Conservation (phyloP, 2,888 invertebrate genomes). For the Lithophane ornitopus region DNA sequence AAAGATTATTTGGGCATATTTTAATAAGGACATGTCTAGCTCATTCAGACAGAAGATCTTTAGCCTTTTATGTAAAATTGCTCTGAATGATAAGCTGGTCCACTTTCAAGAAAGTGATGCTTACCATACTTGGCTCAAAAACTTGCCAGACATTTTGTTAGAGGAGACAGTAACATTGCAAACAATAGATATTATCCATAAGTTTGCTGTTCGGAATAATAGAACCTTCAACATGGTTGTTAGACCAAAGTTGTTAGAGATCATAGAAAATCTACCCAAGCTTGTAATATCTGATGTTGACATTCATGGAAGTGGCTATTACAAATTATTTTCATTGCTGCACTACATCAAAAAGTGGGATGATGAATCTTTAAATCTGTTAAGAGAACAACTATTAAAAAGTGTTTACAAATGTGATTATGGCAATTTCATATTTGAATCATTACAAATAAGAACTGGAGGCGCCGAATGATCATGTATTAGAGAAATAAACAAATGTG, state of each 20-base stretch:
- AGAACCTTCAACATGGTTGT: constrained; percentile 87
- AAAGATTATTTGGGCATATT: constrained; percentile 84
- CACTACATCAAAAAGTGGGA: constrained; percentile 89
- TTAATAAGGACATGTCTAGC: constrained; percentile 74
- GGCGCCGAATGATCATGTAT: constrained; percentile 51
- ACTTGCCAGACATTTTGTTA: constrained; percentile 90
- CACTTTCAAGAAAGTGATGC: constrained; percentile 81
- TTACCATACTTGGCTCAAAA: constrained; percentile 89
- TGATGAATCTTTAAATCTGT: constrained; percentile 80
- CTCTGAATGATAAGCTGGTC: constrained; percentile 81
- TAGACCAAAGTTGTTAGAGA: constrained; percentile 80
- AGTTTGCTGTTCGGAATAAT: constrained; percentile 90
- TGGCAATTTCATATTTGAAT: constrained; percentile 84
- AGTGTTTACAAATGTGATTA: constrained; percentile 79
- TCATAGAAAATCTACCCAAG: constrained; percentile 86
- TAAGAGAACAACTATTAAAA: constrained; percentile 82
- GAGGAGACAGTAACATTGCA: constrained; percentile 85
- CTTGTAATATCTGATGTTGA: constrained; percentile 81
- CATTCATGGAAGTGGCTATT: constrained; percentile 83
- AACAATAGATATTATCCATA: constrained; percentile 90
- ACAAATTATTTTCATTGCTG: constrained; percentile 89
- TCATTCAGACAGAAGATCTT: constrained; percentile 83
- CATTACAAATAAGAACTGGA: constrained; percentile 80
- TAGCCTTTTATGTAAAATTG: constrained; percentile 84
- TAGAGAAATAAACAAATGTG: constrained; percentile 47